Conservation (phyloP, 2,797 vertebrate genomes). For the Scyliorhinus canicula region DNA sequence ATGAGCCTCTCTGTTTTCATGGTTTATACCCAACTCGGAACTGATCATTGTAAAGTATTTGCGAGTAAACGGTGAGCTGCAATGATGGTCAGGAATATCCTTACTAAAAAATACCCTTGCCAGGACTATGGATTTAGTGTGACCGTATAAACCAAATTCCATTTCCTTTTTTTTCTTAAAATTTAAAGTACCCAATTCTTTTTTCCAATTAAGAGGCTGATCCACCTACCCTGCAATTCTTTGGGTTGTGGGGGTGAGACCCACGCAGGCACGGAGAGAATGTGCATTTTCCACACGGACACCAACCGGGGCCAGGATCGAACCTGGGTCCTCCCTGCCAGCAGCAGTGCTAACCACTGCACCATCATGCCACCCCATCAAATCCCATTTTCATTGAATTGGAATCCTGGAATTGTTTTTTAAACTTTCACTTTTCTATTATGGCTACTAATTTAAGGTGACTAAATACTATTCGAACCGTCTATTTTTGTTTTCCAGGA, state of each 20-base stretch:
- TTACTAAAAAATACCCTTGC: not conserved
- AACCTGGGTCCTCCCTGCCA: too few relatives aligned
- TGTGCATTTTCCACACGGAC: too few relatives aligned
- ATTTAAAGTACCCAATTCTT: too few relatives aligned
- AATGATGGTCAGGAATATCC: not conserved
- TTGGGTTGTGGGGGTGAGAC: too few relatives aligned
- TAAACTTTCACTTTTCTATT: not conserved
- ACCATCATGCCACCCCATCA: too few relatives aligned
- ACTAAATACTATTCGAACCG: not conserved
- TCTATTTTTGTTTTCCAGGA: not conserved
- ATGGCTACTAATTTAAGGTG: not conserved
- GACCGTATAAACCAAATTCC: not conserved
- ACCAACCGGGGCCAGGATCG: too few relatives aligned
- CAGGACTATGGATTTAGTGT: not conserved
- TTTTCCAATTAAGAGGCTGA: too few relatives aligned
- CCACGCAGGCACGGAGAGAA: too few relatives aligned
- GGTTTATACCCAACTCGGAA: not conserved
- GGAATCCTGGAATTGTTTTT: not conserved
- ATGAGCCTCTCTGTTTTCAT: not conserved
- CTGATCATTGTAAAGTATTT: not conserved
- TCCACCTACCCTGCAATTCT: too few relatives aligned
- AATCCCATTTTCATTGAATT: not conserved
- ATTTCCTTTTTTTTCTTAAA: too few relatives aligned
- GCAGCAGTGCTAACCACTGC: too few relatives aligned
- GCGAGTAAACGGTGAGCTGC: not conserved